These are phyloP conservation scores for Orius insidiosus DNA, from an alignment of 1,140 invertebrate genomes.

Conservation along the genomic window DNA sequence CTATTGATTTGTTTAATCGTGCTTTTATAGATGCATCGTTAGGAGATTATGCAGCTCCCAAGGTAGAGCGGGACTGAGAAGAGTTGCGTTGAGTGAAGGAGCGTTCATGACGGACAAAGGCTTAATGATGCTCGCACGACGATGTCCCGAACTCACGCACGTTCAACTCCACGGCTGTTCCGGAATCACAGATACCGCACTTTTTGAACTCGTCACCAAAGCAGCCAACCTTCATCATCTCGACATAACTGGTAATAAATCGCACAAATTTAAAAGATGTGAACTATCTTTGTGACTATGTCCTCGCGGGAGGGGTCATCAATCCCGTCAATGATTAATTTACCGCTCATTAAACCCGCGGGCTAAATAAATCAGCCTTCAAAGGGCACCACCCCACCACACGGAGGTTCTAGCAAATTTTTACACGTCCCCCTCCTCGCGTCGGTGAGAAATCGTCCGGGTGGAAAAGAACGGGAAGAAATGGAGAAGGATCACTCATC, in stretches of 20 bases:
- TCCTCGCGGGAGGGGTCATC: too few relatives aligned
- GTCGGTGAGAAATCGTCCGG: too few relatives aligned
- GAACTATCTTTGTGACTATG: too few relatives aligned
- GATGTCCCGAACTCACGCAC: conserved; percentile 54
- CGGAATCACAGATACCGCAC: conserved; percentile 44
- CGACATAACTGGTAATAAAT: conserved; percentile 49
- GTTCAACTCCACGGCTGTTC: conserved; percentile 50
- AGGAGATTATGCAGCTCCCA: conserved; percentile 35
- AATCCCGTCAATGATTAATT: too few relatives aligned
- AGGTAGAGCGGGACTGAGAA: conserved; percentile 36
- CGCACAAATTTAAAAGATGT: background rate
- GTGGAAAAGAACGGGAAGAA: too few relatives aligned
- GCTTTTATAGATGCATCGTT: conserved; percentile 32
- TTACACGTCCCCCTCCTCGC: too few relatives aligned
- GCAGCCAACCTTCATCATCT: conserved; percentile 53
- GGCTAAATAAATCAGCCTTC: too few relatives aligned
- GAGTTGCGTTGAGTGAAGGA: conserved; percentile 51
- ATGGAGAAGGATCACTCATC: too few relatives aligned
- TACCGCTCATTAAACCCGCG: too few relatives aligned
- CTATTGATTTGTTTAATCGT: conserved; percentile 1
- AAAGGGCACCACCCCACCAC: too few relatives aligned
- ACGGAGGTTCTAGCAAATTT: too few relatives aligned
- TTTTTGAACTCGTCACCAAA: conserved; percentile 43
- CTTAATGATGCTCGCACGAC: conserved; percentile 42
- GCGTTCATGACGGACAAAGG: conserved; percentile 57